Evolutionary conservation across 2,797 vertebrate genomes (phyloP), one percentile per base, ranked within the genome.

Genomic region (Orestias chungarensis): DNA sequence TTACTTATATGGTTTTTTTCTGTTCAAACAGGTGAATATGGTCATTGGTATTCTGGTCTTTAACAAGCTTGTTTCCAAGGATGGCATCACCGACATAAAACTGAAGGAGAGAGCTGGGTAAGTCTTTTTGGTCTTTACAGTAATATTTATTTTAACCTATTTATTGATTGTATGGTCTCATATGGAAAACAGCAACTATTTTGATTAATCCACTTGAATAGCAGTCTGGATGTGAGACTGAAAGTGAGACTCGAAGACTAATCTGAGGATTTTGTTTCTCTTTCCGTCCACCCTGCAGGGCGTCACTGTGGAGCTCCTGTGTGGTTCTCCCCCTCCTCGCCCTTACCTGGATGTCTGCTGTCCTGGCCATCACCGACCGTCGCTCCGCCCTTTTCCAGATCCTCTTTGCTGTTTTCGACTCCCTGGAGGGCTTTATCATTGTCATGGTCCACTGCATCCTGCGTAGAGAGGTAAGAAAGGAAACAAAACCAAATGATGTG

Each of bases 91-190:
- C 3, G 98, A 99, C 81, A 96, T 99, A 93, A 99, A 99, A 93
- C 97, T 99, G 94, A 99, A 99, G 95, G 97, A 99, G 94, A 95
- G 98, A 93, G 98, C 98, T 78, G 98, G 98, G 98, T 99, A 97
- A 92, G 97, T 95, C 86, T 86, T 90, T 90, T 83, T 79, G 79
- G 73, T 87, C 80, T 71, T 47, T 62, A 74, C 42, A 6, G 3
- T 57, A 75, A n/a, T n/a, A n/a, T n/a, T 40, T 40, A 40, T 40
- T 40, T 40, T 40, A 4, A 40, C 4, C 38, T 9, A 40, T 74
- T 65, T 82, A 90, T 83, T 79, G 82, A 87, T 74, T 50, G 70
- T 50, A 78, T 55, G 71, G 59, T 82, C 73, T 77, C 57, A 82
- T 81, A 20, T 80, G 71, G 55, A 68, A 76, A 81, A 80, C 64